Evolutionary conservation across 1,140 invertebrate genomes (phyloP), one percentile per base, ranked within the genome.

Genomic region (Anastrepha ludens): DNA sequence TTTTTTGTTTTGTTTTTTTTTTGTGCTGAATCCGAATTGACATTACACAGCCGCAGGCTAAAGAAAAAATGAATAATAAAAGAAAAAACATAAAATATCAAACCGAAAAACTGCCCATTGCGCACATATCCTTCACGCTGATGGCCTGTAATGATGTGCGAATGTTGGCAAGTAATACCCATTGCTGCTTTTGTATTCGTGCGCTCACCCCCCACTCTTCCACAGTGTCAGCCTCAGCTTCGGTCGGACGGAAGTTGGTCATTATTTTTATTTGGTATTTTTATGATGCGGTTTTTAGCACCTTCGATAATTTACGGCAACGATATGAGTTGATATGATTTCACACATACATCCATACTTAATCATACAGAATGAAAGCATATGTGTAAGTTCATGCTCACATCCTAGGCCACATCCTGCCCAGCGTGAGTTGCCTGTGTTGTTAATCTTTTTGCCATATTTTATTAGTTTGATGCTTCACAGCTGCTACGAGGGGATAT

Each of bases 191-290:
- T 29, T 55, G 70, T 74, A 74, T 47, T 17, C 15, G 29, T 29
- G 29, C 29, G 29, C 29, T 29, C 29, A 29, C 1, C 29, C 29
- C 29, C 29, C 29, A 29, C 0, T 29, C 29, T 29, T 1, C 29
- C 29, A 29, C 29, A 29, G 29, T 29, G 29, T 29, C 29, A 29
- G 29, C 29, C 29, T 29, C 29, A 29, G 29, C 3, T 7, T 11
- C 13, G 2, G 39, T 5, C 39, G 5, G 39, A 11, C 74, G 74
- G 74, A 55, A 81, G 74, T 81, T 81, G 47, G 47, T 81, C 50
- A 81, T 81, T 81, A 81, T 58, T 81, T 81, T 81, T 81, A 81
- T 81, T 81, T 81, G 74, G 47, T 58, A 81, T 81, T 81, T 81
- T 81, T 81, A 81, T 81, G 74, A 29, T 81, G 74, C 50, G 74